A percentile compares a stretch with the other conserved stretches of the same genome.
Evolutionary conservation across 2,113 vertebrate species (phyloP).

Genomic region (Coturnix japonica): DNA sequence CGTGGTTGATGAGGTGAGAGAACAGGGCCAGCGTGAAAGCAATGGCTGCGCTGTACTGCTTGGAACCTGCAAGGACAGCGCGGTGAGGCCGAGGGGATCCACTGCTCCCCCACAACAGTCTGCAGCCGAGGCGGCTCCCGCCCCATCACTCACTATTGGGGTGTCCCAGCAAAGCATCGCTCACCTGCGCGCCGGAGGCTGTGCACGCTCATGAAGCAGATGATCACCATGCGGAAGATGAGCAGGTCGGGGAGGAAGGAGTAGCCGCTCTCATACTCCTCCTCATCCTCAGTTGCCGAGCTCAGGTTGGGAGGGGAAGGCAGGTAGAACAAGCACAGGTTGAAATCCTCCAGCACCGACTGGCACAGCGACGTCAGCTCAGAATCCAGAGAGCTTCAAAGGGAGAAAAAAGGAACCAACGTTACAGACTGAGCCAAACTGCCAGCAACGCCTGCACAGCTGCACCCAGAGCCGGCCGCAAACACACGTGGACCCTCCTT

Average conservation of each 20-base stretch:
- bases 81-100: accelerated
- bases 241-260: slow-evolving; percentile 91
- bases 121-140: not conserved
- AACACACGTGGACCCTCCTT: not conserved
- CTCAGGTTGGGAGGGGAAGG: slow-evolving; percentile 79
- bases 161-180: too few species aligned
- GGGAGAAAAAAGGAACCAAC: not conserved
- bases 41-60: slow-evolving; percentile 96
- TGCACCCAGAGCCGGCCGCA: not conserved
- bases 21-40: slow-evolving; percentile 97
- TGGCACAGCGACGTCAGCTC: slow-evolving; percentile 96
- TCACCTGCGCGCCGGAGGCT: slow-evolving; percentile 95
- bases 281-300: slow-evolving; percentile 89
- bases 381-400: slow-evolving; percentile 84
- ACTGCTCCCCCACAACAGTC: accelerated
- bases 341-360: slow-evolving; percentile 97
- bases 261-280: slow-evolving; percentile 86
- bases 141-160: accelerated
- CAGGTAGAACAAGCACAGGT: slow-evolving; percentile 96
- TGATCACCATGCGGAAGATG: slow-evolving; percentile 94
- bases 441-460: not conserved
- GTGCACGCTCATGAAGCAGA: slow-evolving; percentile 98
- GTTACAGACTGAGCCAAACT: not conserved
- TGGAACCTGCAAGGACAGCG: slow-evolving; percentile 82
- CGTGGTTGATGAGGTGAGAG: slow-evolving; percentile 97